phyloP scores from a whole-genome alignment of 2,888 invertebrate genomes.

The Drosophila anomelani region DNA sequence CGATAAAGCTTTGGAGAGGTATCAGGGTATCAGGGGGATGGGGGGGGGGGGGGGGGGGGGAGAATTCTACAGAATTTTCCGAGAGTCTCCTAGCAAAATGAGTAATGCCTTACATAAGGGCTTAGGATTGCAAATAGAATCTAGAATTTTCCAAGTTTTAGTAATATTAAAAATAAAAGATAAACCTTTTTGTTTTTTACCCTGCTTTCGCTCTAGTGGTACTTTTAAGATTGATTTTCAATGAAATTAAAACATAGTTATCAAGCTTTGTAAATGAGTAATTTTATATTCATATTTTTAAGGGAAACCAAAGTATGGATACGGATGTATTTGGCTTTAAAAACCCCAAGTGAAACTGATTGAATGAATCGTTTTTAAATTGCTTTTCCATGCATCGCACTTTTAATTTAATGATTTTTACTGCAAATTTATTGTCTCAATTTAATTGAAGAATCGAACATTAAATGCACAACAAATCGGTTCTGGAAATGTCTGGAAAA shows the following conservation, averaged over 20 bases:
- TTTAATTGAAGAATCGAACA: conserved; percentile 11
- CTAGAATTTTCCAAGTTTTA: neutral
- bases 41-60: neutral
- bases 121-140: neutral
- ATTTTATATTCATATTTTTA: neutral
- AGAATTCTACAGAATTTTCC: neutral
- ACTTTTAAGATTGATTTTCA: neutral
- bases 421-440: conserved; percentile 18
- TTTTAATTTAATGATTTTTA: conserved; percentile 19
- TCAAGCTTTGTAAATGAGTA: neutral
- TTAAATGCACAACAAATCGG: conserved; percentile 4
- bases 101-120: neutral
- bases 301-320: neutral
- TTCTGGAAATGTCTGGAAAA: conserved; percentile 11
- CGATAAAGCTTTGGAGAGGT: neutral
- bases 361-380: conserved; percentile 10
- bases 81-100: neutral
- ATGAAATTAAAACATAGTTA: neutral
- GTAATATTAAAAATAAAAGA: too few relatives aligned
- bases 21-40: too few relatives aligned
- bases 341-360: neutral
- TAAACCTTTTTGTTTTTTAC: too few relatives aligned
- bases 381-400: conserved; percentile 12
- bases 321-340: neutral
- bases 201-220: too few relatives aligned